phyloP scores from a whole-genome alignment of 2,797 vertebrate species.

The Melopsittacus undulatus region DNA sequence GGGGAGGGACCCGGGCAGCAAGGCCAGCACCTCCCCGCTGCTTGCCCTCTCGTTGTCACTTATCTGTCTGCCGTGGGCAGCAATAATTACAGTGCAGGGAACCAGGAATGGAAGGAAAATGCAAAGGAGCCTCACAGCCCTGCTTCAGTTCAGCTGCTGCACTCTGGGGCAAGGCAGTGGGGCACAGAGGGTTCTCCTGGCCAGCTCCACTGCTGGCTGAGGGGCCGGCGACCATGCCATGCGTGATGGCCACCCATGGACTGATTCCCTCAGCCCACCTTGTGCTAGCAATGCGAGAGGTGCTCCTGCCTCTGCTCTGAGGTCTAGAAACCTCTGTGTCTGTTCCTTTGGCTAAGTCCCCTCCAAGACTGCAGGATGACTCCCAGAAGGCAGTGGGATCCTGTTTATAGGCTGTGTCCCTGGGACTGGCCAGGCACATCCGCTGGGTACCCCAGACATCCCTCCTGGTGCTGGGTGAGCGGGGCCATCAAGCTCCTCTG shows the following conservation, averaged over 20 bases:
- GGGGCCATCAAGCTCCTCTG: rapidly evolving
- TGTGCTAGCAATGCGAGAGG: rapidly evolving
- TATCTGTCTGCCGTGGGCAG: not conserved
- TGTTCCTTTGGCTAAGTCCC: not conserved
- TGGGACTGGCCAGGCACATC: rapidly evolving
- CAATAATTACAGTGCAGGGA: conserved; percentile 13
- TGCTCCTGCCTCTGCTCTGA: not conserved
- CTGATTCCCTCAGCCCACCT: not conserved
- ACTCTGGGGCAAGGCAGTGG: not conserved
- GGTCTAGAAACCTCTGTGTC: not conserved
- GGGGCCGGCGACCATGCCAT: rapidly evolving
- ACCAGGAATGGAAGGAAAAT: not conserved
- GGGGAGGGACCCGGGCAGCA: not conserved
- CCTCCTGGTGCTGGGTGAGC: rapidly evolving
- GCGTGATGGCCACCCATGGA: not conserved
- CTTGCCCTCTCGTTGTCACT: not conserved
- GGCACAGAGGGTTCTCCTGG: not conserved
- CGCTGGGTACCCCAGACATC: rapidly evolving
- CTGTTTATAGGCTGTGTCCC: too few relatives aligned
- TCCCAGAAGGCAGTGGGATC: not conserved
- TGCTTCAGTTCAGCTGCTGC: not conserved
- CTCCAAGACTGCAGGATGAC: not conserved
- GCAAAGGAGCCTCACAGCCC: not conserved
- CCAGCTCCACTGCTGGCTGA: rapidly evolving
- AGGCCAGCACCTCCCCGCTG: conserved; percentile 20